phyloP scores from a whole-genome alignment of 2,113 vertebrate species.

The Mormoops blainvillei region DNA sequence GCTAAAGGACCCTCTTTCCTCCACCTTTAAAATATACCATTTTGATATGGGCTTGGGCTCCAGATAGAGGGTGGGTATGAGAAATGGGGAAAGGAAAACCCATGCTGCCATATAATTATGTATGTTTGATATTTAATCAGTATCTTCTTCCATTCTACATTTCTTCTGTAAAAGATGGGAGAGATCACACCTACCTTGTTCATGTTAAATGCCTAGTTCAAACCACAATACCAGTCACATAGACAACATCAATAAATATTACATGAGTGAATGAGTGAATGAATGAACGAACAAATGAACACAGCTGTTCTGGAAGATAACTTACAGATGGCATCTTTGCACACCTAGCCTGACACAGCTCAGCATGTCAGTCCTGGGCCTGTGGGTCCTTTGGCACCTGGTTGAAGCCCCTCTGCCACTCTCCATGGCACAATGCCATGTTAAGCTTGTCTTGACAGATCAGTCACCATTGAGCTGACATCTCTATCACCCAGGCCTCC shows the following conservation, averaged over 20 bases:
- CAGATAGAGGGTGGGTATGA: neutral
- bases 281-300: neutral
- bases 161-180: neutral
- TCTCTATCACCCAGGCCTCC: slow-evolving; percentile 52
- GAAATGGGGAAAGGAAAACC: neutral
- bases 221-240: neutral
- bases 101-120: neutral
- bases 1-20: neutral
- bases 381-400: slow-evolving; percentile 58
- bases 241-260: neutral
- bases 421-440: slow-evolving; percentile 45
- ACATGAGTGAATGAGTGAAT: neutral
- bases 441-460: slow-evolving; percentile 61
- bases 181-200: neutral
- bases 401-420: slow-evolving; percentile 42
- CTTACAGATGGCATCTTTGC: slow-evolving; percentile 50
- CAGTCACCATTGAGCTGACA: slow-evolving; percentile 51
- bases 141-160: neutral
- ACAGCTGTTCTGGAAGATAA: slow-evolving; percentile 33
- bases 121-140: neutral
- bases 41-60: neutral
- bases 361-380: slow-evolving; percentile 19
- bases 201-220: neutral
- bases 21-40: neutral
- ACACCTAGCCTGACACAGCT: neutral